Evolutionary conservation across 2,113 vertebrate genomes (phyloP), one percentile per base, ranked within the genome.

Genomic region (Petromus typicus): DNA sequence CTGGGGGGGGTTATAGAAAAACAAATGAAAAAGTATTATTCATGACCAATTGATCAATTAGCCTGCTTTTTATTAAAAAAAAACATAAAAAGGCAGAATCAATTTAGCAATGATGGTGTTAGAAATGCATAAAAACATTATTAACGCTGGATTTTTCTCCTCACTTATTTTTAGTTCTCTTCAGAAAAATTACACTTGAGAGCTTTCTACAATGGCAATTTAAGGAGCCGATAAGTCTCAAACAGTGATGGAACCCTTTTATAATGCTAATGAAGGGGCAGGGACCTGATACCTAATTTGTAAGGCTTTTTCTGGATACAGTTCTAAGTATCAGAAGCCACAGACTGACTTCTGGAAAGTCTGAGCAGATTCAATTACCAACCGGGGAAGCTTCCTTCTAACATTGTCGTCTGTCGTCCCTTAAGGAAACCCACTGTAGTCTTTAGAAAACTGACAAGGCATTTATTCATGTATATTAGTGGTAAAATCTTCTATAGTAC

Each of bases 1-100:
- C 76, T 84, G 87, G 59, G 54, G 73, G 17, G 75, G n/a, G n/a
- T n/a, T 48, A 23, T 48, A 71, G 54, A 67, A 91, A 95, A 96
- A 86, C 82, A 95, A 91, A 90, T 67, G 37, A 92, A 84, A 89
- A 95, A 91, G 75, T 89, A 85, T 89, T 94, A 78, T 92, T 96
- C 25, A 54, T 86, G 90, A 96, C 90, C 94, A 90, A 75, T 82
- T 95, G 95, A 96, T 95, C 93, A 95, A 94, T 96, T 97, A 96
- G 59, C 16, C 73, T 90, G 81, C 57, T 95, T 95, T 94, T 95
- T 93, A 96, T 92, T 93, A 66, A 92, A 96, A 95, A 96, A 95
- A 10, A 93, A 80, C 73, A 92, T 45, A 64, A 92, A 93, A 92
- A 95, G 69, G 71, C 93, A 93, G 87, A 75, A 89, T 83, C 80